Evolutionary conservation across 2,888 invertebrate species (phyloP).

Genomic region (Ichneumon xanthorius): DNA sequence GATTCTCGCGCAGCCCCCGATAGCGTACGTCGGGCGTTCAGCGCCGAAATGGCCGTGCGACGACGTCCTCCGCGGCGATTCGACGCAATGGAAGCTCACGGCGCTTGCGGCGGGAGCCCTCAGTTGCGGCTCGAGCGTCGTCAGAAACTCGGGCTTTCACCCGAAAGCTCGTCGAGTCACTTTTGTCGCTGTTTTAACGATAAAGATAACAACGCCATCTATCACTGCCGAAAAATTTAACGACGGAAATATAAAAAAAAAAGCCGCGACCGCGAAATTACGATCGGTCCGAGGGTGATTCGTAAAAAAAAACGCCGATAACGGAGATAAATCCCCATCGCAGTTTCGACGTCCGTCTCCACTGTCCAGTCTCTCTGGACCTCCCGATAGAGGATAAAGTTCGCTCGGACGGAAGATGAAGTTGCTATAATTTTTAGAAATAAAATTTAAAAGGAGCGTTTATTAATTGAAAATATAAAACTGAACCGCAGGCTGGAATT

Average conservation of each 20-base stretch:
- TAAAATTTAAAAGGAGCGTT: neutral
- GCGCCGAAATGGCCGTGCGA: slow-evolving; percentile 69
- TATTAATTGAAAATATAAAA: neutral
- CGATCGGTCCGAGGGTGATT: neutral
- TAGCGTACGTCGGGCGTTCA: slow-evolving; percentile 65
- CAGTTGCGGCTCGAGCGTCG: slow-evolving; percentile 84
- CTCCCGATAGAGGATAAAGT: neutral
- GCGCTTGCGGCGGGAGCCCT: slow-evolving; percentile 83
- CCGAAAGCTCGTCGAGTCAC: slow-evolving; percentile 72
- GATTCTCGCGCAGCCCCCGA: slow-evolving; percentile 65
- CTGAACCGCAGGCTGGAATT: neutral
- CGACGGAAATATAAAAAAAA: neutral
- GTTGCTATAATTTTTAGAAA: neutral
- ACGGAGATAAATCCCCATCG: neutral
- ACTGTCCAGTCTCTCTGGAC: neutral
- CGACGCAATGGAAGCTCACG: slow-evolving; percentile 83
- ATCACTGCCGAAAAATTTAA: neutral
- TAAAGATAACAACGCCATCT: neutral
- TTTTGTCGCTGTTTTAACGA: slow-evolving; percentile 33
- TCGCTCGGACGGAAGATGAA: neutral
- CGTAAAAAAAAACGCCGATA: neutral
- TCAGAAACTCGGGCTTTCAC: slow-evolving; percentile 70
- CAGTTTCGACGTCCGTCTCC: neutral
- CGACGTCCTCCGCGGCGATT: slow-evolving; percentile 79
- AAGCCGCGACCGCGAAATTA: neutral